Percentiles rank a stretch among this genome's conserved stretches.
These are phyloP conservation scores for Drosophila glabriapex DNA, from an alignment of 2,888 invertebrate species.

Conservation along the genomic window DNA sequence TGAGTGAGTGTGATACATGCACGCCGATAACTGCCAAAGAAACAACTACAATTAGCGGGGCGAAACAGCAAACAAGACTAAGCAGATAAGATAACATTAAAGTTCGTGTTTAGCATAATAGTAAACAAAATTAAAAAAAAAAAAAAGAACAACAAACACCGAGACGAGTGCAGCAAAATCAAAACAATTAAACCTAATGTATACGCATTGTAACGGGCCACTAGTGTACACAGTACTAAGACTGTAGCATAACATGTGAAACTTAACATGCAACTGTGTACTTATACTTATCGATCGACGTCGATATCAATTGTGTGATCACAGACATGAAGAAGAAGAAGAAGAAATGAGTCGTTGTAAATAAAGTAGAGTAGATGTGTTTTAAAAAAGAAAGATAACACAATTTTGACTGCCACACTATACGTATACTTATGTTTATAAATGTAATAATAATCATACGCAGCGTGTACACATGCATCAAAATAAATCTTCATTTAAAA, in stretches of 20 bases:
- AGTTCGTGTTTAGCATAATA: slow-evolving; percentile 38
- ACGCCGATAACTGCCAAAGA: slow-evolving; percentile 38
- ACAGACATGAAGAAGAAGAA: neutral
- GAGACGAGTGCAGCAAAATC: slow-evolving; percentile 13
- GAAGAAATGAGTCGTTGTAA: neutral
- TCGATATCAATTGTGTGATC: neutral
- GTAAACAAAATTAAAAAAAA: neutral
- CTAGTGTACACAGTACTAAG: too few species aligned
- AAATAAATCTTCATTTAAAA: neutral
- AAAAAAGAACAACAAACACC: neutral
- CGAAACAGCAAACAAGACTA: slow-evolving; percentile 44
- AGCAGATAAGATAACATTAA: slow-evolving; percentile 51
- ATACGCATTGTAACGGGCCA: neutral
- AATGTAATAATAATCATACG: neutral
- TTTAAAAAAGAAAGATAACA: neutral
- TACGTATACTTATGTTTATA: neutral
- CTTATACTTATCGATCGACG: too few species aligned
- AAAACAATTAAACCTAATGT: slow-evolving; percentile 20
- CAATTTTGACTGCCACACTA: neutral
- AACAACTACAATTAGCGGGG: slow-evolving; percentile 43
- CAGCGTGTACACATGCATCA: neutral
- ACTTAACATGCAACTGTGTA: neutral
- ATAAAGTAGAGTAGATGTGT: neutral
- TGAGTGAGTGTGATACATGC: slow-evolving; percentile 4
- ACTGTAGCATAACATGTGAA: neutral